phyloP scores from a whole-genome alignment of 1,140 invertebrate genomes.

The Prorops nasuta region DNA sequence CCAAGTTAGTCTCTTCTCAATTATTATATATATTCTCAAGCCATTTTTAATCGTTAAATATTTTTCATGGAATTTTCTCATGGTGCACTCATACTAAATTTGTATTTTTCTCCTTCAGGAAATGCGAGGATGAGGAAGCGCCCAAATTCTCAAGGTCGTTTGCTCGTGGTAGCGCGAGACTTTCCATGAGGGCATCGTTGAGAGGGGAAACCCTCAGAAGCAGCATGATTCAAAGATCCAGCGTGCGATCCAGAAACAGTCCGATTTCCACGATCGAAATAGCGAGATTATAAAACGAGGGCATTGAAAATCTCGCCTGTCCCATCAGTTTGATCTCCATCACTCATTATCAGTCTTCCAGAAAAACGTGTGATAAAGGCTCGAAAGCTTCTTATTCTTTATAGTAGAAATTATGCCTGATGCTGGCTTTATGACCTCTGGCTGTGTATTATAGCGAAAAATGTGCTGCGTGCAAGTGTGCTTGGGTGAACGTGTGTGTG shows the following conservation, averaged over 20 bases:
- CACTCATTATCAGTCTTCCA: not conserved
- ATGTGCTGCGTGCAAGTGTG: no score
- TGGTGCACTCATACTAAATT: not conserved
- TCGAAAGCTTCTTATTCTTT: no score
- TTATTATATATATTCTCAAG: slow-evolving; percentile 1
- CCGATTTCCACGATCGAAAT: slow-evolving; percentile 22
- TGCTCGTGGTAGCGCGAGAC: slow-evolving; percentile 43
- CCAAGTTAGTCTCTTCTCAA: slow-evolving; percentile 61
- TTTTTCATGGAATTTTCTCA: no score
- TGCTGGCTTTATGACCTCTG: no score
- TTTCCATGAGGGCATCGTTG: slow-evolving; percentile 61
- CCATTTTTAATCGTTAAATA: no score
- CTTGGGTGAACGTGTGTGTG: no score
- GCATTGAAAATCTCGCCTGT: no score
- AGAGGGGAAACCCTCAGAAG: slow-evolving; percentile 66
- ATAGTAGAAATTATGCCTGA: no score
- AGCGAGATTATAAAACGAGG: slow-evolving; percentile 33
- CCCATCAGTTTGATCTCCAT: not conserved
- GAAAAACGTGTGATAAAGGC: not conserved
- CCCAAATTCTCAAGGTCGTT: slow-evolving; percentile 40
- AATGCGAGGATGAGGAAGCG: slow-evolving; percentile 33
- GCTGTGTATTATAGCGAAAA: no score
- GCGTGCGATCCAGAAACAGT: slow-evolving; percentile 34
- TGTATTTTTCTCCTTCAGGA: slow-evolving; percentile 27
- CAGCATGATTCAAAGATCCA: slow-evolving; percentile 62